These are phyloP conservation scores for Myopa tessellatipennis DNA, from an alignment of 2,888 invertebrate species.

Conservation along the genomic window DNA sequence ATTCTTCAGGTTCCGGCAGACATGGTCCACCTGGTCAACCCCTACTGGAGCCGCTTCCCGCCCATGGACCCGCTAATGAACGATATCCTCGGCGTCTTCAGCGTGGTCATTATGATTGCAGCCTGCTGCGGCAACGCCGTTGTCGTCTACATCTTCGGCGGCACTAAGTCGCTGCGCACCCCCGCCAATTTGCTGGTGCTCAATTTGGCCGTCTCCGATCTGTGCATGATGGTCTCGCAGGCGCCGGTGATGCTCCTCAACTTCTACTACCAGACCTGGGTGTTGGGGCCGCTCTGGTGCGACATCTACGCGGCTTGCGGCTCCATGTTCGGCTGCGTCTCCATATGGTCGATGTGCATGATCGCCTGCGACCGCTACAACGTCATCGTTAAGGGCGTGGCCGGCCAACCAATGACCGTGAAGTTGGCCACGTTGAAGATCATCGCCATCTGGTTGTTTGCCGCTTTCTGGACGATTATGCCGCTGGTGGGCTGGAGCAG, in stretches of 20 bases:
- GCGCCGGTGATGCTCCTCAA: constrained; percentile 73
- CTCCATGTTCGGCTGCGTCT: constrained; percentile 84
- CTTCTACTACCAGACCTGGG: constrained; percentile 73
- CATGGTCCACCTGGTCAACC: constrained; percentile 76
- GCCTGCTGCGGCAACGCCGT: constrained; percentile 56
- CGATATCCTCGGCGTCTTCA: constrained; percentile 72
- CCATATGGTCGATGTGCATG: constrained; percentile 92
- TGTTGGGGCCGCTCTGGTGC: constrained; percentile 72
- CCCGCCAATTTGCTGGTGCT: constrained; percentile 74
- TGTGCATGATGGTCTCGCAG: constrained; percentile 72
- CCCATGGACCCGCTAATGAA: constrained; percentile 71
- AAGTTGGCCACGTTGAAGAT: constrained; percentile 70
- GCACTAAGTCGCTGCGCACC: constrained; percentile 72
- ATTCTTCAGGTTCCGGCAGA: constrained; percentile 71
- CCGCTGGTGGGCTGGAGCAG: constrained; percentile 73
- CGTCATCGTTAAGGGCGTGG: constrained; percentile 86
- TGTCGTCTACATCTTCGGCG: constrained; percentile 75
- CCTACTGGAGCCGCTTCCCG: constrained; percentile 71
- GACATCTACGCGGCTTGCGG: constrained; percentile 73
- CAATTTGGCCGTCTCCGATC: constrained; percentile 74
- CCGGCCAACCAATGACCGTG: constrained; percentile 71
- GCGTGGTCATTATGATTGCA: constrained; percentile 72
- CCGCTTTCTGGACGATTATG: constrained; percentile 70
- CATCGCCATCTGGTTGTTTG: constrained; percentile 70
- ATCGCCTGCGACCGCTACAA: constrained; percentile 92